These are phyloP conservation scores for Lycaena phlaeas DNA, from an alignment of 2,888 invertebrate genomes.

Conservation along the genomic window DNA sequence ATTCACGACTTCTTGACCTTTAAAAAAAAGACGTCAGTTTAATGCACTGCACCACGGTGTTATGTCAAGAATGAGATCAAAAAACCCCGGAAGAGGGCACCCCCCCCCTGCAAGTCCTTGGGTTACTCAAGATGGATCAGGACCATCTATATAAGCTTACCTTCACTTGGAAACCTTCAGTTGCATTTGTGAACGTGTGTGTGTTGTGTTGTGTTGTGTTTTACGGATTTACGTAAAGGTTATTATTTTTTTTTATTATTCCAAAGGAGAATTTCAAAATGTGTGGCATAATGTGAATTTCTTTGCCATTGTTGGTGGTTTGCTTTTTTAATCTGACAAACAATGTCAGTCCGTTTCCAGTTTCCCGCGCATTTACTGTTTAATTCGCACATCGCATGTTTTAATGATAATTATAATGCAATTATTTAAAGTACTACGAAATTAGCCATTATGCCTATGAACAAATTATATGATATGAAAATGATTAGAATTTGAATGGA, in stretches of 20 bases:
- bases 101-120: constrained; percentile 21
- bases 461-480: too few species aligned
- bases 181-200: constrained; percentile 14
- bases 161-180: constrained; percentile 18
- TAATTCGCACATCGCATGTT: too few species aligned
- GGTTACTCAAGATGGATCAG: constrained; percentile 25
- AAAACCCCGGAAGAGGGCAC: constrained; percentile 20
- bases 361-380: background rate
- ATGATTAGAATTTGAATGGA: too few species aligned
- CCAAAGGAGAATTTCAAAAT: background rate
- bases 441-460: too few species aligned
- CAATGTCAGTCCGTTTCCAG: background rate
- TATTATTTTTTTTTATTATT: constrained; percentile 14
- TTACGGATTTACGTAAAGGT: constrained; percentile 14
- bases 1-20: background rate
- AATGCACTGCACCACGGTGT: background rate
- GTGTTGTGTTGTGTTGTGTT: constrained; percentile 15
- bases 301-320: background rate
- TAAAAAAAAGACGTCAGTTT: background rate
- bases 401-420: too few species aligned
- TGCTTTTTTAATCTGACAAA: background rate
- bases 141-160: constrained; percentile 37
- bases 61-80: constrained; percentile 15
- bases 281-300: background rate
- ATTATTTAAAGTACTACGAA: too few species aligned